Conservation (phyloP, 2,888 invertebrate species). For the Drosophila percnosoma region DNA sequence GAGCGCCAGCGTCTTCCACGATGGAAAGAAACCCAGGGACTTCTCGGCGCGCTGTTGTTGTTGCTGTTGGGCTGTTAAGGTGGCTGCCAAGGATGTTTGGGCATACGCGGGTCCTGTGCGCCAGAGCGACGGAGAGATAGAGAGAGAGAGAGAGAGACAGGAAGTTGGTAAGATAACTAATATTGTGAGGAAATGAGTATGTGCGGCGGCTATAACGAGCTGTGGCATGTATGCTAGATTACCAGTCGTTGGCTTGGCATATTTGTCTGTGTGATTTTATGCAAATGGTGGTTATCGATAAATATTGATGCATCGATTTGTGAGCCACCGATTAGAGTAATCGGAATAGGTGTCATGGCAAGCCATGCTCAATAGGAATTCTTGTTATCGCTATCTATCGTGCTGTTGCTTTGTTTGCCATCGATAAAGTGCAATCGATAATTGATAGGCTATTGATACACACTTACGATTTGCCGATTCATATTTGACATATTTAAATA, state of each 20-base stretch:
- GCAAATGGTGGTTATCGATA: slow-evolving; percentile 16
- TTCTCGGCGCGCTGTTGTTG: slow-evolving; percentile 72
- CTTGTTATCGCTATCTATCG: background rate
- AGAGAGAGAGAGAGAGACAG: slow-evolving; percentile 11
- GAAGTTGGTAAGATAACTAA: slow-evolving; percentile 16
- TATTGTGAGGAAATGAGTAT: slow-evolving; percentile 8
- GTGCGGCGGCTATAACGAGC: slow-evolving; percentile 55
- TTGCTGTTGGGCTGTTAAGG: slow-evolving; percentile 36
- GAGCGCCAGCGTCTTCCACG: slow-evolving; percentile 82
- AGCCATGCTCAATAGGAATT: background rate
- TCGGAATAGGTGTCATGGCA: background rate
- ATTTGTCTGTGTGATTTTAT: slow-evolving; percentile 3
- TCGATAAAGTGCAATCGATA: background rate
- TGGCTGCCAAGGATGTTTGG: slow-evolving; percentile 45
- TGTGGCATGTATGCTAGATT: slow-evolving; percentile 46
- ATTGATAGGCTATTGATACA: background rate
- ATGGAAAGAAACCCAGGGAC: slow-evolving; percentile 81
- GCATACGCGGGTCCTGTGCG: slow-evolving; percentile 65
- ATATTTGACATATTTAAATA: background rate
- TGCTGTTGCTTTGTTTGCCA: background rate
- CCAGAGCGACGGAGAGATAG: slow-evolving; percentile 22
- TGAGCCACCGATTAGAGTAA: background rate
- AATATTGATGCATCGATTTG: background rate
- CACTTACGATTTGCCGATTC: background rate
- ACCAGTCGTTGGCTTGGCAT: slow-evolving; percentile 31